Evolutionary conservation across 2,797 vertebrate species (phyloP).

Genomic region (Cossypha dichroa): DNA sequence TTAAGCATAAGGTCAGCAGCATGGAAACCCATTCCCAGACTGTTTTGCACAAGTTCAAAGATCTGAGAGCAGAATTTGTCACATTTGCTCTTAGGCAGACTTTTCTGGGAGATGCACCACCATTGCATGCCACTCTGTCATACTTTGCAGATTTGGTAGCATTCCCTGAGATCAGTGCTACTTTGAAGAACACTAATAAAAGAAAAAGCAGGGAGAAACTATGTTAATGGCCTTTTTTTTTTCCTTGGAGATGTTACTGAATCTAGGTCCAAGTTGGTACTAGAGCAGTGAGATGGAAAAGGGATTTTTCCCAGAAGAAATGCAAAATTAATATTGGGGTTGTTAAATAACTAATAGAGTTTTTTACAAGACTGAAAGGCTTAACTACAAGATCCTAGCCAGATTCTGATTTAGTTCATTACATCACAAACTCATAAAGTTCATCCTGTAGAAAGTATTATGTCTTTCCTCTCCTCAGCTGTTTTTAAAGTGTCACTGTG

Average conservation of each 20-base stretch:
- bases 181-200: not conserved
- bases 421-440: not conserved
- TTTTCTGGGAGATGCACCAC: not conserved
- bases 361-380: not conserved
- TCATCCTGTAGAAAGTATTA: constrained; percentile 9
- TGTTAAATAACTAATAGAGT: not conserved
- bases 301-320: not conserved
- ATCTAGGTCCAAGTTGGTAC: not conserved
- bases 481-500: constrained; percentile 3
- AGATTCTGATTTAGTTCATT: constrained; percentile 27
- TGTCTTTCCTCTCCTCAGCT: constrained; percentile 26
- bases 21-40: not conserved
- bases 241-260: not conserved
- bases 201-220: not conserved
- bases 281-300: not conserved
- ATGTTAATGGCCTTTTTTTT: not conserved
- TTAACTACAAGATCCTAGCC: not conserved
- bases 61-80: not conserved
- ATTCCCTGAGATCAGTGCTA: not conserved
- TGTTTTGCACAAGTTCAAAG: not conserved
- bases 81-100: not conserved
- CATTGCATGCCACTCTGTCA: not conserved
- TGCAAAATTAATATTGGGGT: not conserved
- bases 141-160: not conserved
- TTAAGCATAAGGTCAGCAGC: not conserved